Evolutionary conservation across 2,113 vertebrate genomes (phyloP), one percentile per base, ranked within the genome.

Genomic region (Ochotona curzoniae): DNA sequence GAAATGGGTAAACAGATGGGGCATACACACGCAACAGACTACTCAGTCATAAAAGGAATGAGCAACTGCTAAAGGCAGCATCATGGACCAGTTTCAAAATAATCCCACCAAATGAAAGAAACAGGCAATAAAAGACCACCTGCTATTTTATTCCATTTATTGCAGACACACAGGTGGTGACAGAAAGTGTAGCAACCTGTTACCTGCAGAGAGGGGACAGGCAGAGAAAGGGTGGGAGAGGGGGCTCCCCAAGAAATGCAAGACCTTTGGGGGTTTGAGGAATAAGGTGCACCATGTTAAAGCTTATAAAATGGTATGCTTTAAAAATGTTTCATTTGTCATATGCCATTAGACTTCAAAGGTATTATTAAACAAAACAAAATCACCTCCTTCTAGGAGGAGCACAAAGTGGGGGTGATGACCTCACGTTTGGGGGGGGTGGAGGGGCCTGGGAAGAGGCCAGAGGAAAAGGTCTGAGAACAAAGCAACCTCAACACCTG

Each of bases 261-360:
- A 61, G 54, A 64, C 47, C 47, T 54, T 2, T 15, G n/a, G 10
- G 15, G 44, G 15, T 3, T 49, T 81, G 57, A 18, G 38, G 57
- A 88, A 79, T 20, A 38, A 23, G n/a, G 47, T 70, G 54, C 7
- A 35, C 8, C 63, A 67, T 12, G 1, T 67, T 81, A 57, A 92
- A 87, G 79, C 49, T 30, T 70, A 90, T 17, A 74, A 69, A 91
- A 23, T 60, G 73, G n/a, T 32, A 57, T 30, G 25, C 80, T 81
- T 90, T 92, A 94, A 88, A 17, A 61, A 88, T 49, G 35, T 57
- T 79, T 12, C 38, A 47, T 57, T 89, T 89, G 93, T 15, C 32
- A 2, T 38, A 23, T n/a, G 21, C 67, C 64, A 74, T 32, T 88
- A 90, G 21, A 67, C 23, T 4, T 70, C 30, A 66, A 89, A 91